Conservation (phyloP, 2,797 vertebrate species). For the Molossus molossus region DNA sequence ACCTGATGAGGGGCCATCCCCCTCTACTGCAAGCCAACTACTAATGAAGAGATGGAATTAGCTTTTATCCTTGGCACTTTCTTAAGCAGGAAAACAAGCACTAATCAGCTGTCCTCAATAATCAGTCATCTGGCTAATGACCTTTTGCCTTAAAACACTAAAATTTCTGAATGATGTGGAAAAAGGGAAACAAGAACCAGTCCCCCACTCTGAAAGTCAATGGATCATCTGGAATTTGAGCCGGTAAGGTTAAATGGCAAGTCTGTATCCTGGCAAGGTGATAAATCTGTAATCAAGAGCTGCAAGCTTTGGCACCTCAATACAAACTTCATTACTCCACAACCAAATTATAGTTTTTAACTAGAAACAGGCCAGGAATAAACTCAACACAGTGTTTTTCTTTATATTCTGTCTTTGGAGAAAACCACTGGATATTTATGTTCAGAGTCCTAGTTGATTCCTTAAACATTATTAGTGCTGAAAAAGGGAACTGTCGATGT, state of each 20-base stretch:
- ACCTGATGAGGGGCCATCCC: slow-evolving; percentile 94
- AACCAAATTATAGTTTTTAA: slow-evolving; percentile 86
- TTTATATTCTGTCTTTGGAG: slow-evolving; percentile 81
- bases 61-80: slow-evolving; percentile 95
- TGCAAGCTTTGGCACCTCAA: slow-evolving; percentile 88
- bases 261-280: slow-evolving; percentile 88
- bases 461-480: slow-evolving; percentile 82
- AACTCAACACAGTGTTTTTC: slow-evolving; percentile 67
- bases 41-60: slow-evolving; percentile 98
- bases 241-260: slow-evolving; percentile 89
- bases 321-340: slow-evolving; percentile 89
- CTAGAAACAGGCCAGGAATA: slow-evolving; percentile 87
- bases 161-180: slow-evolving; percentile 90
- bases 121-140: slow-evolving; percentile 94
- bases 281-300: slow-evolving; percentile 91
- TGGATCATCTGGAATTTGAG: slow-evolving; percentile 88
- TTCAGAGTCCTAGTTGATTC: slow-evolving; percentile 84
- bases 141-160: slow-evolving; percentile 94
- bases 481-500: slow-evolving; percentile 77
- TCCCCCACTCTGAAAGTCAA: slow-evolving; percentile 83
- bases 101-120: slow-evolving; percentile 96
- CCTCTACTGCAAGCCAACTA: slow-evolving; percentile 95
- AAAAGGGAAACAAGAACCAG: slow-evolving; percentile 82
- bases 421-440: slow-evolving; percentile 83
- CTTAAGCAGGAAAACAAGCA: slow-evolving; percentile 91